Conservation (phyloP, 2,113 vertebrate species). For the Leiothrix lutea region DNA sequence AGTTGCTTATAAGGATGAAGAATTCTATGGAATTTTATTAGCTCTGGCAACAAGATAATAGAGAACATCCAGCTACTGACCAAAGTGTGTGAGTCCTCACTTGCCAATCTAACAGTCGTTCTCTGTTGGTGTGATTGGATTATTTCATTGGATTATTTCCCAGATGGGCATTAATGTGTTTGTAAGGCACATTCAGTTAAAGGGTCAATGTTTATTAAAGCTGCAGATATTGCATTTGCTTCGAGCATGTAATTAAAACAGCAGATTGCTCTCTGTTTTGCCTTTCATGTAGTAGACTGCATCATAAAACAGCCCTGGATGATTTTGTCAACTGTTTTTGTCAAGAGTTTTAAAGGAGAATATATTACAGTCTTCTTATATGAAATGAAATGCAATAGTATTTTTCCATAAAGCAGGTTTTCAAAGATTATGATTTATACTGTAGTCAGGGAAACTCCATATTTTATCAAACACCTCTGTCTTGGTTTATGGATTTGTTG, state of each 20-base stretch:
- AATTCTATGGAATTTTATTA: background rate
- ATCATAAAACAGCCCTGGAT: constrained; percentile 58
- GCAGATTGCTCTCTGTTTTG: constrained; percentile 62
- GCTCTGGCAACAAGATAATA: background rate
- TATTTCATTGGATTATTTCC: constrained; percentile 74
- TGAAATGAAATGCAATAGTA: constrained; percentile 45
- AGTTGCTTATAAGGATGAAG: background rate
- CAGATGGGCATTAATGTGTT: constrained; percentile 72
- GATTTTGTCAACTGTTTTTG: constrained; percentile 64
- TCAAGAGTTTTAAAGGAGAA: constrained; percentile 59
- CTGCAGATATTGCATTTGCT: constrained; percentile 64
- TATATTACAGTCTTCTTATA: constrained; percentile 4
- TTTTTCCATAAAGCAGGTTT: constrained; percentile 25
- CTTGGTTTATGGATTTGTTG: background rate
- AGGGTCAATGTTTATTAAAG: constrained; percentile 63
- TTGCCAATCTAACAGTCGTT: background rate
- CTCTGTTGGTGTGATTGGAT: constrained; percentile 53
- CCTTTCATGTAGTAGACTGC: constrained; percentile 36
- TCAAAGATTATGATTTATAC: constrained; percentile 52
- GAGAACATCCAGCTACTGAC: background rate
- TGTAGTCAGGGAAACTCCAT: constrained; percentile 29
- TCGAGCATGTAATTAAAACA: constrained; percentile 64
- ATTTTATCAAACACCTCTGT: background rate
- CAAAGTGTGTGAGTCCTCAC: background rate
- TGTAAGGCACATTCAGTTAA: constrained; percentile 55